A percentile compares a stretch with the other conserved stretches of the same genome.
Conservation (phyloP, 1,140 invertebrate genomes). For the Atopsyche davidsoni region DNA sequence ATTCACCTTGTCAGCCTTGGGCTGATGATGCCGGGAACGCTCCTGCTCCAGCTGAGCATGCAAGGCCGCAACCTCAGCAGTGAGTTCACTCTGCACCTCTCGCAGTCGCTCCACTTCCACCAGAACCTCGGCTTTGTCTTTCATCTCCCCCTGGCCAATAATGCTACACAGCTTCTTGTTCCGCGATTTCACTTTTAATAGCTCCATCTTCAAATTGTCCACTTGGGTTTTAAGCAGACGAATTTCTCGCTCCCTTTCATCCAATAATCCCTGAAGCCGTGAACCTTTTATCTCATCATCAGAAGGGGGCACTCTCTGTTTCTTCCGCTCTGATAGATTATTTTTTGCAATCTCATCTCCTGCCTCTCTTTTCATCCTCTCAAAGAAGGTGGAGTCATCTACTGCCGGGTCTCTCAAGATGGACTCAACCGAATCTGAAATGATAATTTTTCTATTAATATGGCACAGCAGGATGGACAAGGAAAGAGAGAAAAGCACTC, state of each 20-base stretch:
- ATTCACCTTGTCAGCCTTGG: slow-evolving; percentile 48
- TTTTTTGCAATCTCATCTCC: slow-evolving; percentile 51
- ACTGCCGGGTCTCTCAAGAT: slow-evolving; percentile 24
- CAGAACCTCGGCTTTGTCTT: slow-evolving; percentile 71
- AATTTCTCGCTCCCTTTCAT: slow-evolving; percentile 62
- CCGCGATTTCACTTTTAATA: slow-evolving; percentile 66
- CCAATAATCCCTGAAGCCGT: slow-evolving; percentile 58
- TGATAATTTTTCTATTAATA: background rate
- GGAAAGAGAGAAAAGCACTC: background rate
- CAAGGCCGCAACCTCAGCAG: slow-evolving; percentile 59
- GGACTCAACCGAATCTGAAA: too few relatives aligned
- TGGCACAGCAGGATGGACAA: background rate
- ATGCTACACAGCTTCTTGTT: slow-evolving; percentile 74
- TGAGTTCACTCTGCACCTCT: slow-evolving; percentile 66
- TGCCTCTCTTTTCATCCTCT: slow-evolving; percentile 59
- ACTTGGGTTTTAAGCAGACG: slow-evolving; percentile 54
- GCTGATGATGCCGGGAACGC: slow-evolving; percentile 61
- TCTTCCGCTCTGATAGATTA: slow-evolving; percentile 49
- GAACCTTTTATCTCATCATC: slow-evolving; percentile 51
- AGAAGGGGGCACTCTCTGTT: slow-evolving; percentile 39
- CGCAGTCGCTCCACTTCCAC: slow-evolving; percentile 67
- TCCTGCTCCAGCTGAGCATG: slow-evolving; percentile 74
- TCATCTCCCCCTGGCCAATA: slow-evolving; percentile 72
- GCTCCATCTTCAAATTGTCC: slow-evolving; percentile 57
- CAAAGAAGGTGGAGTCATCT: slow-evolving; percentile 56